phyloP scores from a whole-genome alignment of 2,797 vertebrate species.

The Oophaga sylvatica region DNA sequence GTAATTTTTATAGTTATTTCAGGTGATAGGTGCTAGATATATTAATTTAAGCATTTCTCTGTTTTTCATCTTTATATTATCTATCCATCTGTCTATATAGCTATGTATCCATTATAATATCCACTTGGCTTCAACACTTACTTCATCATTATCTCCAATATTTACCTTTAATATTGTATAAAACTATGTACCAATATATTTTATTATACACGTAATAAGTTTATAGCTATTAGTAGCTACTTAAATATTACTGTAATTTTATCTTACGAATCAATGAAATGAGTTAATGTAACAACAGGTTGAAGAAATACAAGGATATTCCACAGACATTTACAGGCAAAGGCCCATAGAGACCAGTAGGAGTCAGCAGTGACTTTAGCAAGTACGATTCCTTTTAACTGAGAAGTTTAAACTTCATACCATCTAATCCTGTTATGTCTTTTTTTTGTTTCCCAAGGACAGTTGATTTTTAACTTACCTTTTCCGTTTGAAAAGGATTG shows the following conservation, averaged over 20 bases:
- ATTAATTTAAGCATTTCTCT: background rate
- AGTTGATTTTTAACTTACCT: background rate
- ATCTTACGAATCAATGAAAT: background rate
- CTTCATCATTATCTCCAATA: no score
- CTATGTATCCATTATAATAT: background rate
- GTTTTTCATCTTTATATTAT: background rate
- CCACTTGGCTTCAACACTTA: no score
- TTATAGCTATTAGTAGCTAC: background rate
- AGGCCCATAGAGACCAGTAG: constrained; percentile 6
- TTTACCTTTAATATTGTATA: background rate
- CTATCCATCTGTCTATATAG: background rate
- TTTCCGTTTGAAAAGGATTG: background rate
- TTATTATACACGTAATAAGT: background rate
- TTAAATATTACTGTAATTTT: background rate
- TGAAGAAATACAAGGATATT: background rate
- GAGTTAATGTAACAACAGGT: background rate
- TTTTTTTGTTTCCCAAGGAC: background rate
- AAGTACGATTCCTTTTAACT: background rate
- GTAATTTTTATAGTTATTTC: constrained; percentile 67
- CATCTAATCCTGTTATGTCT: background rate
- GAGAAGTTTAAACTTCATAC: background rate
- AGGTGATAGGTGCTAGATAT: background rate
- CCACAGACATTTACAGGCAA: background rate
- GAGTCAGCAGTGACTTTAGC: constrained; percentile 15
- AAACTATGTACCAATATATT: background rate